Percentiles rank a stretch among this genome's conserved stretches.
Conservation (phyloP, 2,797 vertebrate genomes). For the Esox masquinongy region DNA sequence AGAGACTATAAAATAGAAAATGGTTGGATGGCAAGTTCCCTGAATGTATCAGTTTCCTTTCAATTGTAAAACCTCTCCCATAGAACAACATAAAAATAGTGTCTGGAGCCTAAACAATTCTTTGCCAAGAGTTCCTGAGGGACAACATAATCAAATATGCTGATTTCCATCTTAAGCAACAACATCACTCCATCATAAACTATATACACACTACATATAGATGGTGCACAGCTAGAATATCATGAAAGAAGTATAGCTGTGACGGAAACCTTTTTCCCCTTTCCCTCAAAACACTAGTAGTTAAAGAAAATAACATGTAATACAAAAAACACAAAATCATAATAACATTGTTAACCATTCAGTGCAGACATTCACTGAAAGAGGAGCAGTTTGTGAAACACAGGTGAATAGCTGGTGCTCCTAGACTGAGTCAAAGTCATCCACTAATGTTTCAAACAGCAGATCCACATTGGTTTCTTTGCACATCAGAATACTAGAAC, state of each 20-base stretch:
- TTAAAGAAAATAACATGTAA: neutral
- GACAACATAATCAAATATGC: neutral
- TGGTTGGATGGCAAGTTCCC: neutral
- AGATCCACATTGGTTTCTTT: conserved; percentile 1
- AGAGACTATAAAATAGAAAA: neutral
- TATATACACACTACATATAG: neutral
- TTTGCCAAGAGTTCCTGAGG: neutral
- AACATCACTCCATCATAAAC: neutral
- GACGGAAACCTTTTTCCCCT: neutral
- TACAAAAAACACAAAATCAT: neutral
- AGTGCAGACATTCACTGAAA: neutral
- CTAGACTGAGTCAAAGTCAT: neutral
- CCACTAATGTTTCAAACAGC: neutral
- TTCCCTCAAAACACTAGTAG: neutral
- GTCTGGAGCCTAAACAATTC: neutral
- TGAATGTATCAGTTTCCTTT: neutral
- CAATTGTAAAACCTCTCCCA: neutral
- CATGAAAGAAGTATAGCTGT: neutral
- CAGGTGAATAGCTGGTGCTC: neutral
- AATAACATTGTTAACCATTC: neutral
- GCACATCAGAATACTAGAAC: neutral
- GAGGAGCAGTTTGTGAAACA: neutral
- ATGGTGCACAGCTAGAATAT: conserved; percentile 1
- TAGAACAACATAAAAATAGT: neutral
- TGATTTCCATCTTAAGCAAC: neutral